Base-by-base conservation (phyloP, 2,113 vertebrate species). In the Haemorhous mexicanus region DNA sequence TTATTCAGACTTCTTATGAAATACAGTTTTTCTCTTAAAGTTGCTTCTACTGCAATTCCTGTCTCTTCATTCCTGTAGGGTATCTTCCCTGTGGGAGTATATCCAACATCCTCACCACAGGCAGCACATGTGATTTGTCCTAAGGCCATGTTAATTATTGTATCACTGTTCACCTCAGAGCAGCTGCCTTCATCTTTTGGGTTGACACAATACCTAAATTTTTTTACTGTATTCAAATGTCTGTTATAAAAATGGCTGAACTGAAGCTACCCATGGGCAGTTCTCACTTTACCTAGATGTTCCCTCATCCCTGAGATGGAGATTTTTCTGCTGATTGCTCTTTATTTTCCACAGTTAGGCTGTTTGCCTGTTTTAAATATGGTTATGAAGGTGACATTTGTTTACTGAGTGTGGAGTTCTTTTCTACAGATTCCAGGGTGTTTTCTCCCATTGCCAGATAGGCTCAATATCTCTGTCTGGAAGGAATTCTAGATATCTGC, bases 1-100 rank as follows among this genome's bases (percentile, higher is more conserved):
- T 89, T 78, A 47, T 75, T 35, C n/a, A 70, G 35, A 9, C 4
- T 63, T 94, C 12, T 14, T 70, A 47, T 75, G 52, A 87, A 94
- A 81, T 22, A 50, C 5, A 15, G 0, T 83, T 84, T 89, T 88
- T 47, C 41, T 69, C 43, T 74, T 49, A 21, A 2, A 70, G 66
- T 89, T 94, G 35, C 9, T 91, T 55, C 39, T 76, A 13, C 13
- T 87, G 23, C 55, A 43, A 2, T 87, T 91, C 68, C 33, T 89
- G 12, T 77, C 4, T 50, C 26, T 89, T 41, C n/a, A 28, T 59
- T 84, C 15, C 43, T 2, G 1, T 10, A 46, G 22, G 1, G 0
- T 53, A 7, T 66, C 59, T 84, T 79, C 13, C 37, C 43, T 81
- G 27, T 77, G 47, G 56, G 64, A 18, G 13, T 50, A 2, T 33